phyloP scores from a whole-genome alignment of 1,140 invertebrate genomes.

The Panagrolaimus sp. region DNA sequence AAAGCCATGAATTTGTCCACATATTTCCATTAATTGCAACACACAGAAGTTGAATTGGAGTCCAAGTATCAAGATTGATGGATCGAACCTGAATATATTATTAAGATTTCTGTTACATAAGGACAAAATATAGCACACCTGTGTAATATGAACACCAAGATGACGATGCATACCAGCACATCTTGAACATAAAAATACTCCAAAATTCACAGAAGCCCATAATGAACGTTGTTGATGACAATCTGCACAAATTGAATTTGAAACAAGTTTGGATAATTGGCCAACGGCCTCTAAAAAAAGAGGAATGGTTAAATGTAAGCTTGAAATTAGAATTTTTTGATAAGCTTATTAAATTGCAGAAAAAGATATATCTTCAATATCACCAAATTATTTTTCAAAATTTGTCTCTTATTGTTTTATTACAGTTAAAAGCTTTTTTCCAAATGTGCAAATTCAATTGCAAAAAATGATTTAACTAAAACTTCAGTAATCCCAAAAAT shows the following conservation, averaged over 20 bases:
- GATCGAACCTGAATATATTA: not conserved
- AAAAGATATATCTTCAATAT: no score
- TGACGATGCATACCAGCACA: conserved; percentile 76
- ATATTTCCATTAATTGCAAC: not conserved
- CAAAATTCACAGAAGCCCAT: conserved; percentile 83
- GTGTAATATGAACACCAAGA: conserved; percentile 74
- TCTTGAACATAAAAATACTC: conserved; percentile 77
- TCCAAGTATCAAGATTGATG: conserved; percentile 10
- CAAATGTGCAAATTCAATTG: no score
- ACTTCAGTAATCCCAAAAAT: no score
- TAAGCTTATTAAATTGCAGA: no score
- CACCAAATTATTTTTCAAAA: no score
- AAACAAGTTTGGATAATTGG: not conserved
- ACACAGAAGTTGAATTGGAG: not conserved
- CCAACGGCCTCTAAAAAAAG: not conserved
- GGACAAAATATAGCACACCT: not conserved
- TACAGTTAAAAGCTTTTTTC: no score
- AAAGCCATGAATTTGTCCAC: conserved; percentile 5
- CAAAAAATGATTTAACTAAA: no score
- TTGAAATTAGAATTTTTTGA: no score
- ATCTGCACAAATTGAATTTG: conserved; percentile 8
- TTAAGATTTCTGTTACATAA: no score
- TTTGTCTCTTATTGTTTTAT: no score
- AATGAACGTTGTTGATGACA: conserved; percentile 3
- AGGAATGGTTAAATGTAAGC: no score